These are phyloP conservation scores for Sclerodermus sp. DNA, from an alignment of 2,888 invertebrate genomes.

Conservation along the genomic window DNA sequence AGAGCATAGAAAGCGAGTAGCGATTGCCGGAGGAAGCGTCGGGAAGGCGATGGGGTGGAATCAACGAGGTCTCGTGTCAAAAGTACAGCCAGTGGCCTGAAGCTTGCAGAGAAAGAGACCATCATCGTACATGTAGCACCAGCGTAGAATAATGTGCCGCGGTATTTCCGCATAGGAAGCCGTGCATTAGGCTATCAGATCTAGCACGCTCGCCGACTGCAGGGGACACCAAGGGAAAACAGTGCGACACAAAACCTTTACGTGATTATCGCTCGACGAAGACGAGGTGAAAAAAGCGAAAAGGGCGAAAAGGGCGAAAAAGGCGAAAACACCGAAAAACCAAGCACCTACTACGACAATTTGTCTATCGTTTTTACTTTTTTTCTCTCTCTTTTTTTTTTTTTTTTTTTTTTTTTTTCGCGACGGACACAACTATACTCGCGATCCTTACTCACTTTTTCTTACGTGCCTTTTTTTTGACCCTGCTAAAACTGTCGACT, in stretches of 20 bases:
- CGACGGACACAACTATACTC: too few species aligned
- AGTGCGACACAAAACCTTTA: constrained; percentile 36
- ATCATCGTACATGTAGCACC: constrained; percentile 27
- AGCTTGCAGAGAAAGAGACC: constrained; percentile 16
- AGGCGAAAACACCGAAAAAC: neutral
- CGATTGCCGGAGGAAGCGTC: too few species aligned
- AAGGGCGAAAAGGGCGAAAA: neutral
- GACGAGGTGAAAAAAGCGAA: constrained; percentile 7
- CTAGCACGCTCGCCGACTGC: constrained; percentile 48
- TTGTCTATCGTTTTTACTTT: too few species aligned
- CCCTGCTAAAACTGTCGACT: too few species aligned
- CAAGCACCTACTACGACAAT: too few species aligned
- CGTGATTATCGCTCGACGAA: constrained; percentile 41
- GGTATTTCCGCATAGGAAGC: constrained; percentile 58
- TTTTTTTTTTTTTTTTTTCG: too few species aligned
- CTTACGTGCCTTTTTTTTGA: too few species aligned
- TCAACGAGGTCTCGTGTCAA: constrained; percentile 45
- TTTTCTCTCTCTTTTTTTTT: too few species aligned
- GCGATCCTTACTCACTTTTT: too few species aligned
- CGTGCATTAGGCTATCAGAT: constrained; percentile 58
- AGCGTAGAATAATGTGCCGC: constrained; percentile 52
- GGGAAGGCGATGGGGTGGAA: too few species aligned
- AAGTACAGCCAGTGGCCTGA: constrained; percentile 39
- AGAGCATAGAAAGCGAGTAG: too few species aligned
- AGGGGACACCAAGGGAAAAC: constrained; percentile 31